Base-by-base conservation (phyloP, 2,113 vertebrate genomes). In the Columba livia region DNA sequence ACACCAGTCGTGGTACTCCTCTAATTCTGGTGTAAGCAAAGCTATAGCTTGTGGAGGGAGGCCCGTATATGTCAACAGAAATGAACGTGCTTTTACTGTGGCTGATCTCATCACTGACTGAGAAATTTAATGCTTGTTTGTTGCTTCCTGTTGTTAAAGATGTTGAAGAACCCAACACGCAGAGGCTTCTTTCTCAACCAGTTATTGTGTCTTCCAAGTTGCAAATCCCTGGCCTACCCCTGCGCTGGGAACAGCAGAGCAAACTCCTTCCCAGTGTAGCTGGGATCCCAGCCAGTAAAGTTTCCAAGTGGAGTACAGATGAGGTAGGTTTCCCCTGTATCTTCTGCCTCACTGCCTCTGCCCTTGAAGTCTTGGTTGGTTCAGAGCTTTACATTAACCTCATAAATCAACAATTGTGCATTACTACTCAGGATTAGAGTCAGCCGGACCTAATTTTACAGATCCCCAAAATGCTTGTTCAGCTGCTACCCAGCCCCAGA, bases 221-320 rank as follows among this genome's bases (percentile, higher is more conserved):
- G 19, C 98, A 98, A 29, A 97, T 98, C 54, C 98, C 98, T 34
- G 98, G 98, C 80, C 96, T 98, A 51, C 98, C 98, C 32, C 95
- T 98, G 90, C 98, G 98, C 94, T 99, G 98, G 98, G 98, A 99
- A 85, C 98, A 99, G 88, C 98, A 99, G 86, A 98, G 98, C 97
- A 99, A 99, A 58, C 98, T 99, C 57, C 98, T 99, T 69, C 98
- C 98, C 44, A 98, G 98, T 5, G 98, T 99, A 18, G 98, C 98
- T 16, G 98, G 98, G 48, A 99, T 99, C 93, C 98, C 98, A 64
- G 98, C 98, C 75, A 99, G 98, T 89, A 98, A 97, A 96, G 98
- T 99, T 91, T 98, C 98, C n/a, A 98, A 98, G 42, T 99, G 98
- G 98, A 99, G 98, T 77, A 98, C 98, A 11, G 98, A 99, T 73